phyloP scores from a whole-genome alignment of 2,888 invertebrate genomes.

The Ametastegia equiseti region DNA sequence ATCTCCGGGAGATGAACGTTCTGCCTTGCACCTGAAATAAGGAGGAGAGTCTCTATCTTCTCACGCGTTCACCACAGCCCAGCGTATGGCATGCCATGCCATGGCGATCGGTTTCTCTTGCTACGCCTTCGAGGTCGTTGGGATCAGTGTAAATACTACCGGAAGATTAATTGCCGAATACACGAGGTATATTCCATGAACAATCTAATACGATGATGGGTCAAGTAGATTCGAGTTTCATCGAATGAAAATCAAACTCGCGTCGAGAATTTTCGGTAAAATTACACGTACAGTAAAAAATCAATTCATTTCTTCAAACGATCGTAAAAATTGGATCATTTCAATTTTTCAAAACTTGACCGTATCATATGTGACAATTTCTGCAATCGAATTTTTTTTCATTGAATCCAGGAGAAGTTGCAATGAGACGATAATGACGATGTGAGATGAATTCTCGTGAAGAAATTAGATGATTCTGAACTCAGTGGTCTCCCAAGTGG shows the following conservation, averaged over 20 bases:
- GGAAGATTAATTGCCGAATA: constrained; percentile 26
- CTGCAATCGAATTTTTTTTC: too few species aligned
- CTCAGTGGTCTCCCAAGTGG: too few species aligned
- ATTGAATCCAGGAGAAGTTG: too few species aligned
- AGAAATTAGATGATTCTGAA: too few species aligned
- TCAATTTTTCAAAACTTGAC: too few species aligned
- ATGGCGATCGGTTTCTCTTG: constrained; percentile 1
- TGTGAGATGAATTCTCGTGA: too few species aligned
- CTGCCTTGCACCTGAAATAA: constrained; percentile 12
- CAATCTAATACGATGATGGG: background rate
- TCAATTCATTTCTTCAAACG: too few species aligned
- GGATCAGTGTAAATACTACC: constrained; percentile 13
- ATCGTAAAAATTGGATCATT: too few species aligned
- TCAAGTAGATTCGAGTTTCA: background rate
- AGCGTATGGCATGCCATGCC: background rate
- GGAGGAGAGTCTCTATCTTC: background rate
- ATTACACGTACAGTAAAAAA: too few species aligned
- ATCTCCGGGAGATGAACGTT: constrained; percentile 14
- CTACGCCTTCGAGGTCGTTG: constrained; percentile 15
- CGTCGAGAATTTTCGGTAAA: too few species aligned
- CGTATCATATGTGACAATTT: too few species aligned
- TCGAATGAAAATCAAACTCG: background rate
- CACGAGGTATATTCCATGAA: background rate
- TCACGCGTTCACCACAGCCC: background rate
- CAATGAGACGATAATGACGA: too few species aligned